A percentile compares a stretch with the other conserved stretches of the same genome.
These are phyloP conservation scores for Metaphire vulgaris DNA, from an alignment of 1,140 invertebrate genomes.

Conservation along the genomic window DNA sequence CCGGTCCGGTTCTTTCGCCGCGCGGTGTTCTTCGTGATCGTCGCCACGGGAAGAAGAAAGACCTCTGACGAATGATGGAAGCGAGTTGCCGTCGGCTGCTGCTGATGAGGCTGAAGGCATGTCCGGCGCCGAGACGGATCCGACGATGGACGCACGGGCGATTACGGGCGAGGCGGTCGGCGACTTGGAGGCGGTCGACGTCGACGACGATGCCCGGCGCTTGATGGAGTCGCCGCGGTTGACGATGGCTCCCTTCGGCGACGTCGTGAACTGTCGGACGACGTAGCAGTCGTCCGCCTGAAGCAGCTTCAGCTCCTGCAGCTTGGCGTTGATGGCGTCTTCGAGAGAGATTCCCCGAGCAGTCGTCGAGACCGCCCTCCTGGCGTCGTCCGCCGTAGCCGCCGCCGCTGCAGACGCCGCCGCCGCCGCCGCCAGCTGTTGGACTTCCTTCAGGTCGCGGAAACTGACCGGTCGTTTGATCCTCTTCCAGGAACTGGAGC, in stretches of 20 bases:
- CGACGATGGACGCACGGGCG: not conserved
- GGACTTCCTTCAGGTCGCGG: constrained; percentile 55
- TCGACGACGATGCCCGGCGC: constrained; percentile 1
- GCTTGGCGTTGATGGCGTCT: constrained; percentile 14
- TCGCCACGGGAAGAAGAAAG: not conserved
- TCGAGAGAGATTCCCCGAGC: constrained; percentile 13
- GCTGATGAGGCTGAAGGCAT: not conserved
- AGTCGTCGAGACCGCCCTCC: not conserved
- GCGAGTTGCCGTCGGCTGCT: not conserved
- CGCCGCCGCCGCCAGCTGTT: constrained; percentile 50
- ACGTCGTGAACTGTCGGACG: constrained; percentile 29
- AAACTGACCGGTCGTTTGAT: constrained; percentile 21
- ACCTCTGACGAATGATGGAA: not conserved
- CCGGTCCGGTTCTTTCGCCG: not conserved
- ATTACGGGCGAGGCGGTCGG: not conserved
- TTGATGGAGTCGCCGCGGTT: constrained; percentile 30
- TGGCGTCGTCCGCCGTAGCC: constrained; percentile 39
- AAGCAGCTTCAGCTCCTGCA: constrained; percentile 19
- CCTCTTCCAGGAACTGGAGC: constrained; percentile 30
- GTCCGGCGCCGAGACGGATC: not conserved
- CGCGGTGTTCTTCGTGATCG: no score
- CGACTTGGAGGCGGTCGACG: not conserved
- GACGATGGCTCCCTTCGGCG: constrained; percentile 27
- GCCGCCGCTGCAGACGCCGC: no score
- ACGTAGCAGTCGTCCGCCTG: constrained; percentile 21